phyloP scores from a whole-genome alignment of 2,113 vertebrate genomes.

The Heteronetta atricapilla region DNA sequence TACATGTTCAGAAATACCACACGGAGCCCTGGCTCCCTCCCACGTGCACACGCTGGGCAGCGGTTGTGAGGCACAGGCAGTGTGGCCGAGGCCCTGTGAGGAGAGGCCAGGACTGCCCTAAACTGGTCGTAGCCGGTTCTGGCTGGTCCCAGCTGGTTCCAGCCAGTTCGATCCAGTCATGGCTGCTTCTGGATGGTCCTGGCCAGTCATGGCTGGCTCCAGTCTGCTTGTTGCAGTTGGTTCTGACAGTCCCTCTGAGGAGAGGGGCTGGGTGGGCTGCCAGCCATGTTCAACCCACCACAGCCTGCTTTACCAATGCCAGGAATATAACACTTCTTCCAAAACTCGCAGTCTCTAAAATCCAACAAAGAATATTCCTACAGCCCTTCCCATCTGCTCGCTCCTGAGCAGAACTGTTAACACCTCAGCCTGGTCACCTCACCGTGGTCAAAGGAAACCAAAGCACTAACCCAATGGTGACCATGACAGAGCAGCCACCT shows the following conservation, averaged over 20 bases:
- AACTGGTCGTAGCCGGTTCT: neutral
- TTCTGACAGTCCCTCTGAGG: neutral
- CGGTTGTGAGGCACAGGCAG: accelerated
- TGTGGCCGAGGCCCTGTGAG: neutral
- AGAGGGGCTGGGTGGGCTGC: neutral
- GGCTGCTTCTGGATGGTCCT: too few species aligned
- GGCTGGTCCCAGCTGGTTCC: too few species aligned
- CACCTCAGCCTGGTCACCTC: neutral
- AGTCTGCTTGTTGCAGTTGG: too few species aligned
- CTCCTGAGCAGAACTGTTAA: neutral
- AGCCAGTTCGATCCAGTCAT: too few species aligned
- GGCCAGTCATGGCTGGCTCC: too few species aligned
- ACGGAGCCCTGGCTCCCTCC: too few species aligned
- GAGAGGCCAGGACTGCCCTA: neutral
- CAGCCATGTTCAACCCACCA: neutral
- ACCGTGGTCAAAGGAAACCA: neutral
- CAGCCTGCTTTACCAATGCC: neutral
- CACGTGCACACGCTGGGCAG: neutral
- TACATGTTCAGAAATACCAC: neutral
- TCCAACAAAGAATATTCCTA: neutral
- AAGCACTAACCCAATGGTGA: accelerated
- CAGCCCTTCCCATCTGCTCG: neutral
- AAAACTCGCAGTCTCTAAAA: neutral
- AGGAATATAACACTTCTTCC: neutral
- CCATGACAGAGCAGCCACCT: neutral